A percentile compares a stretch with the other conserved stretches of the same genome.
Conservation (phyloP, 2,888 invertebrate species). For the Andricus curvator region DNA sequence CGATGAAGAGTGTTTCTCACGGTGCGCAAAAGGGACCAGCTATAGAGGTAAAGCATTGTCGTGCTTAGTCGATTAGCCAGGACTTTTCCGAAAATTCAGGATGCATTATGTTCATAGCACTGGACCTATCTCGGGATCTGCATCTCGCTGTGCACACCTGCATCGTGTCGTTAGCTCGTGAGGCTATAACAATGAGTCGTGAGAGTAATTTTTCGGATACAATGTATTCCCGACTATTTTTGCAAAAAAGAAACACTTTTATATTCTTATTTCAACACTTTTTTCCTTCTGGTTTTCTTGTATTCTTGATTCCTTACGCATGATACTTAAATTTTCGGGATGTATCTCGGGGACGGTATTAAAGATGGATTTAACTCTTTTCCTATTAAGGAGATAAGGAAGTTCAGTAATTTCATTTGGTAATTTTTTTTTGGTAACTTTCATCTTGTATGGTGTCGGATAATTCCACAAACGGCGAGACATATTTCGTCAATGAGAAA, state of each 20-base stretch:
- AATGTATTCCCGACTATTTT: background rate
- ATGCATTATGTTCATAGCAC: slow-evolving; percentile 56
- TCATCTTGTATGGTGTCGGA: no score
- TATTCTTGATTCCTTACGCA: no score
- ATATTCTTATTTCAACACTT: background rate
- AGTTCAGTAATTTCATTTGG: no score
- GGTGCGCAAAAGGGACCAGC: slow-evolving; percentile 68
- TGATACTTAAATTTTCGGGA: no score
- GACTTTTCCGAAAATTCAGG: slow-evolving; percentile 62
- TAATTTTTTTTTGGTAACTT: no score
- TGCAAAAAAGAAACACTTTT: background rate
- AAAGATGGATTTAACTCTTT: no score
- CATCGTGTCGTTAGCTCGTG: slow-evolving; percentile 55
- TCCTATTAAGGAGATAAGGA: no score
- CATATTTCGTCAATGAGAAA: no score
- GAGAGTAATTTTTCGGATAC: background rate
- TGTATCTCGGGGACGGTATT: no score
- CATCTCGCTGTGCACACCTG: slow-evolving; percentile 66
- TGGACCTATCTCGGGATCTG: slow-evolving; percentile 64
- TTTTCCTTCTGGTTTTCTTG: background rate
- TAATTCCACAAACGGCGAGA: no score
- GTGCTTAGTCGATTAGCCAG: slow-evolving; percentile 61
- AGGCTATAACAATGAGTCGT: slow-evolving; percentile 48
- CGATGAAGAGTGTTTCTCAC: slow-evolving; percentile 70
- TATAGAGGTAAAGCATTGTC: slow-evolving; percentile 67